A percentile compares a stretch with the other conserved stretches of the same genome.
Evolutionary conservation across 2,113 vertebrate species (phyloP).

Genomic region (Collichthys lucidus): DNA sequence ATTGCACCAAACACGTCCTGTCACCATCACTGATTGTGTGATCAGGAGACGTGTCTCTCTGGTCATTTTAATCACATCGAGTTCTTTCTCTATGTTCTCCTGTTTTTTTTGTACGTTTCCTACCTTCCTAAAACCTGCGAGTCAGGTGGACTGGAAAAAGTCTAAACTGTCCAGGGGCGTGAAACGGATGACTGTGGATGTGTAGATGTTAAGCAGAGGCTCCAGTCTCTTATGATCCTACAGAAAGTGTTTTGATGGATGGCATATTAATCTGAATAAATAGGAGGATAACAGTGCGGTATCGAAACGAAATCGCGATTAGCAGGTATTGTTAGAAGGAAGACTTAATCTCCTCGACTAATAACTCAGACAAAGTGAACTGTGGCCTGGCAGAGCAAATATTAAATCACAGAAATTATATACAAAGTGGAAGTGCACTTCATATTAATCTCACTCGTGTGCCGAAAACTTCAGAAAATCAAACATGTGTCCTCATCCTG

Average conservation of each 20-base stretch:
- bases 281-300: not conserved
- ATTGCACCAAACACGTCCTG: too few relatives aligned
- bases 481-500: not conserved
- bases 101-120: not conserved
- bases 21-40: not conserved
- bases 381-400: not conserved
- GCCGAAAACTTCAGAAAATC: slow-evolving; percentile 1
- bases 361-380: not conserved
- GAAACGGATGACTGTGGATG: not conserved
- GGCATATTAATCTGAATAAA: not conserved
- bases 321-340: not conserved
- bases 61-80: not conserved
- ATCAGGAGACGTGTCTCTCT: not conserved
- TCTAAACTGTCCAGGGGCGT: not conserved
- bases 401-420: not conserved
- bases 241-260: too few relatives aligned
- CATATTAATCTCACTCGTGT: not conserved
- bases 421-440: not conserved
- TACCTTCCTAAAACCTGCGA: not conserved
- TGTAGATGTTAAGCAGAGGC: slow-evolving; percentile 1
- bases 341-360: too few relatives aligned
- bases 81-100: too few relatives aligned
- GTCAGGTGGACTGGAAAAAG: slow-evolving; percentile 7
- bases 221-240: not conserved
- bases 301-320: not conserved